phyloP scores from a whole-genome alignment of 2,113 vertebrate genomes.

The Rostratula benghalensis region DNA sequence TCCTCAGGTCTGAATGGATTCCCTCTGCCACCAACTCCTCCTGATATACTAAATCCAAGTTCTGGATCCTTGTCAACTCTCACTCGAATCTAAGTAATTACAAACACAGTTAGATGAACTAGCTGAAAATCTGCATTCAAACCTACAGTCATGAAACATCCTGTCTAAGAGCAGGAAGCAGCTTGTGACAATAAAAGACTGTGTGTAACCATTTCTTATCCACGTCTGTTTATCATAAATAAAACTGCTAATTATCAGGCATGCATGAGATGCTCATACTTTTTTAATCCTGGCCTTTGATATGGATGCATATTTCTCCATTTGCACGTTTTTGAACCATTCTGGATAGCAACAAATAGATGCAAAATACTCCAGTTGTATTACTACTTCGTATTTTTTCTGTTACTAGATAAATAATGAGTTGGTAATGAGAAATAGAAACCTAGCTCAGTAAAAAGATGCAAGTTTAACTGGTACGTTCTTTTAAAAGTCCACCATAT shows the following conservation, averaged over 20 bases:
- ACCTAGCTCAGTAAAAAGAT: background rate
- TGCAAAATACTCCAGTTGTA: background rate
- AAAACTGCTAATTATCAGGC: background rate
- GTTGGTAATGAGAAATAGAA: background rate
- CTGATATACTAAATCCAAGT: conserved; percentile 95
- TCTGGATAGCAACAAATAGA: background rate
- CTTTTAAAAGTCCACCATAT: background rate
- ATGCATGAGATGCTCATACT: background rate
- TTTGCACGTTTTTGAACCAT: background rate
- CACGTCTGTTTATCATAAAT: background rate
- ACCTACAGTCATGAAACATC: background rate
- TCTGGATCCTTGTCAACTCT: conserved; percentile 93
- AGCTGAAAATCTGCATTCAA: background rate
- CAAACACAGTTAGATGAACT: conserved; percentile 1
- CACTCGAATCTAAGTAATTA: conserved; percentile 82
- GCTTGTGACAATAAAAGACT: background rate
- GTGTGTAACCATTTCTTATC: background rate
- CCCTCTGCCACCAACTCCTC: conserved; percentile 90
- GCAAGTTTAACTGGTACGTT: background rate
- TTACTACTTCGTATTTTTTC: background rate
- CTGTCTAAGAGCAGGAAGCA: background rate
- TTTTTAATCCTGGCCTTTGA: background rate
- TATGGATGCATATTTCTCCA: background rate
- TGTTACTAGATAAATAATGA: background rate
- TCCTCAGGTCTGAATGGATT: conserved; percentile 92